Base-by-base conservation (phyloP, 1,140 invertebrate species). In the Drosophila sechellia region DNA sequence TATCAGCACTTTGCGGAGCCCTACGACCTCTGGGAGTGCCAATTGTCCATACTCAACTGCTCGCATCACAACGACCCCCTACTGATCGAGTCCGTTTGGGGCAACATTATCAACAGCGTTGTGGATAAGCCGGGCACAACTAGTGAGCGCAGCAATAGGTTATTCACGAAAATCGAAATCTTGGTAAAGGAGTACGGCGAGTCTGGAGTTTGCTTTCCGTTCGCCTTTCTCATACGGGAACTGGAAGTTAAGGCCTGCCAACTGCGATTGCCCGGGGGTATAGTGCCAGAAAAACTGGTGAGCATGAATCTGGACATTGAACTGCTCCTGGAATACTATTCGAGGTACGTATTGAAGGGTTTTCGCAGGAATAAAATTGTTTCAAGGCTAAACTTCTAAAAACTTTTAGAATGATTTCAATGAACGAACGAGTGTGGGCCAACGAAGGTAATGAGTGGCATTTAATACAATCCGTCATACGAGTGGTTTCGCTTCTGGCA, bases 1-100 rank as follows among this genome's bases (percentile, higher is more conserved):
- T 98, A 96, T 79, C 95, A 96, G 92, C 95, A 96, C 64, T 97
- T 96, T 91, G 96, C 96, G 1, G 96, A 97, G 69, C 96, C 95
- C 3, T 95, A 96, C 86, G 94, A 95, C 68, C 93, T 97, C 27
- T 96, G 96, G 95, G 96, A 97, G 92, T 97, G 96, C 89, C 96
- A 97, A 93, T 92, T 98, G 42, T 95, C 96, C 1, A 97, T 98
- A 76, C 95, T 98, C 31, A 96, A 97, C 71, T 97, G 96, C 81
- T 96, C 96, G 1, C 96, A 96, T 25, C 96, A 97, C 92, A 96
- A 96, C 73, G 96, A 96, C 90, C 94, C 95, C 0, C 92, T 95
- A 68, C 92, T 97, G 3, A 95, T 96, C 34, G 95, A 97, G 89
- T 95, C 94, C 43, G 96, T 97, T 64, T 97, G 96, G 96, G 95